Evolutionary conservation across 2,797 vertebrate genomes (phyloP).

Genomic region (Chelmon rostratus): DNA sequence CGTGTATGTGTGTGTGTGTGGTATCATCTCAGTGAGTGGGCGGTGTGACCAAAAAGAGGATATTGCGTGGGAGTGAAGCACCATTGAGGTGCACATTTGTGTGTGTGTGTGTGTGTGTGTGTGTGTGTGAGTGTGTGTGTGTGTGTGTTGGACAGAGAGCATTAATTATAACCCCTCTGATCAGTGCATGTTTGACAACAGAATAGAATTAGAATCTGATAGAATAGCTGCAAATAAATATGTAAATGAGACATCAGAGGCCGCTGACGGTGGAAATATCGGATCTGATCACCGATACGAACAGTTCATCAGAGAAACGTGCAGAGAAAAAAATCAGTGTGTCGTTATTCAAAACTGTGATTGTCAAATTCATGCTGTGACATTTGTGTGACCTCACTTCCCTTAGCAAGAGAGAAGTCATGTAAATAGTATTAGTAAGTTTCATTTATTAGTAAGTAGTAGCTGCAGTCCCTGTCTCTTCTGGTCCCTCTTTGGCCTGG

Average conservation of each 20-base stretch:
- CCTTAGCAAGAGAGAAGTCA: not conserved
- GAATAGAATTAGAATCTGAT: constrained; percentile 20
- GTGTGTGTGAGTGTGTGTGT: constrained; percentile 59
- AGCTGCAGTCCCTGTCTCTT: not conserved
- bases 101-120: constrained; percentile 44
- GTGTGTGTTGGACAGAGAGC: constrained; percentile 42
- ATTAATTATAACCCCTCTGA: constrained; percentile 62
- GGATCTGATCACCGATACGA: not conserved
- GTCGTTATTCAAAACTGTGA: not conserved
- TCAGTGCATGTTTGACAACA: constrained; percentile 29
- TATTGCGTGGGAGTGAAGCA: constrained; percentile 80
- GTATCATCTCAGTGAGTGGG: constrained; percentile 77
- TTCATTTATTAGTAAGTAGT: not conserved
- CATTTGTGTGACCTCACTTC: constrained; percentile 10
- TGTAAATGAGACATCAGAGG: constrained; percentile 19
- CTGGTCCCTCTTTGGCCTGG: not conserved
- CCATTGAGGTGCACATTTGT: constrained; percentile 75
- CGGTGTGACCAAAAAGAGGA: constrained; percentile 79
- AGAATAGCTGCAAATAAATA: constrained; percentile 31
- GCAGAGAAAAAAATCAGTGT: not conserved
- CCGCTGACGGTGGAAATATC: not conserved
- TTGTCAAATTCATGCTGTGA: not conserved
- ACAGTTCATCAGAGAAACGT: not conserved
- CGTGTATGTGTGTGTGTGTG: constrained; percentile 52
- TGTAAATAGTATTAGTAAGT: not conserved